phyloP scores from a whole-genome alignment of 2,888 invertebrate species.

The Coleophora deauratella region DNA sequence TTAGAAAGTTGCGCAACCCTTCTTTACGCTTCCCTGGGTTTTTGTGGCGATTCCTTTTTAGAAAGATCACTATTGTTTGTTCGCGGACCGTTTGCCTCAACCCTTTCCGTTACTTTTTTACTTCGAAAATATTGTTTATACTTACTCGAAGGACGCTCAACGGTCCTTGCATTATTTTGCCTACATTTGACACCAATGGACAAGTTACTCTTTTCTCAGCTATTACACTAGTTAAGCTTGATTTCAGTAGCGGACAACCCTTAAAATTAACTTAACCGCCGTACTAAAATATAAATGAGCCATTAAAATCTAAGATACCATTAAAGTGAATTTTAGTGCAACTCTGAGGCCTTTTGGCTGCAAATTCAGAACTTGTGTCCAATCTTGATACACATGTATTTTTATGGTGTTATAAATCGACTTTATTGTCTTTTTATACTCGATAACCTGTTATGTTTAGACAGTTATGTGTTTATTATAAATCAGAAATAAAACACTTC shows the following conservation, averaged over 20 bases:
- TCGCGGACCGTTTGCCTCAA: conserved; percentile 55
- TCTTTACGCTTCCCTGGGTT: conserved; percentile 52
- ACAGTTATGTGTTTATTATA: conserved; percentile 8
- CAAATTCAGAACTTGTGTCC: conserved; percentile 41
- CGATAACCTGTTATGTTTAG: conserved; percentile 3
- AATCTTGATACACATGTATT: conserved; percentile 42
- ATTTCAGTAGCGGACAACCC: conserved; percentile 63
- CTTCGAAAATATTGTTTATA: conserved; percentile 42
- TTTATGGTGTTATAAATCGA: conserved; percentile 47
- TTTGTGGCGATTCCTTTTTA: conserved; percentile 54
- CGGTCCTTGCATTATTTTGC: conserved; percentile 8
- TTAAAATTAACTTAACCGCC: conserved; percentile 65
- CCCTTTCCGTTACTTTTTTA: conserved; percentile 65
- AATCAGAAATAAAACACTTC: too few species aligned
- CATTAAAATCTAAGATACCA: conserved; percentile 69
- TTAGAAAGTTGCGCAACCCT: conserved; percentile 74
- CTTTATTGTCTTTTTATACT: conserved; percentile 29
- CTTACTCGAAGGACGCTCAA: conserved; percentile 27
- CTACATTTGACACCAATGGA: not conserved
- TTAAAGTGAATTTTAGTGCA: conserved; percentile 70
- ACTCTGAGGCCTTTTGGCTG: conserved; percentile 47
- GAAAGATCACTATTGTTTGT: conserved; percentile 50
- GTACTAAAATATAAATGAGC: conserved; percentile 69
- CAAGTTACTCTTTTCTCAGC: conserved; percentile 17
- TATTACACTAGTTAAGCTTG: conserved; percentile 52